Evolutionary conservation across 2,113 vertebrate species (phyloP).

Genomic region (Archocentrus centrarchus): DNA sequence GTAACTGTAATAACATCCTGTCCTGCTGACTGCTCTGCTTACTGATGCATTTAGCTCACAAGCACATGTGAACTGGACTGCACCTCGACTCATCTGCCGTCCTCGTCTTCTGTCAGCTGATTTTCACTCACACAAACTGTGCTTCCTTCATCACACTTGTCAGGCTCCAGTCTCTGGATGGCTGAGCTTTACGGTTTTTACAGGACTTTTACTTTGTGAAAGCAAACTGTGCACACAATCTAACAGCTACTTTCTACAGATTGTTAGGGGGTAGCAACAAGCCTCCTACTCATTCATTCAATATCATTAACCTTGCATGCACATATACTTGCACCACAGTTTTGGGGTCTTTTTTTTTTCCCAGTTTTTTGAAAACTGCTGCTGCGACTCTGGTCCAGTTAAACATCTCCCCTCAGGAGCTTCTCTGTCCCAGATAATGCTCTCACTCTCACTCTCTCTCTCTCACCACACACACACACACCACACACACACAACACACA

Average conservation of each 20-base stretch:
- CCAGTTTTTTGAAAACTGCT: neutral
- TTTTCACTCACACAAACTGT: constrained; percentile 33
- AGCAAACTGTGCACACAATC: neutral
- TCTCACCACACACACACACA: neutral
- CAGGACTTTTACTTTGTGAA: constrained; percentile 12
- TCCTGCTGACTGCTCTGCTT: constrained; percentile 42
- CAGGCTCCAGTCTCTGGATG: constrained; percentile 38
- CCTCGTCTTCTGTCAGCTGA: constrained; percentile 60
- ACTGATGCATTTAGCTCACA: constrained; percentile 47
- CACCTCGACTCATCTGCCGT: constrained; percentile 40
- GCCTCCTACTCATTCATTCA: neutral
- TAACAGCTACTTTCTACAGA: neutral
- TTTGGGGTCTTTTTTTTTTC: neutral
- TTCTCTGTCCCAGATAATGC: constrained; percentile 25
- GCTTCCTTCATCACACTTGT: constrained; percentile 60
- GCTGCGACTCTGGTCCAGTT: neutral
- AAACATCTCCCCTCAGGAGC: constrained; percentile 1
- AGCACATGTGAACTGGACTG: constrained; percentile 7
- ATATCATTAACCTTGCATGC: neutral
- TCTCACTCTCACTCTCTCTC: neutral
- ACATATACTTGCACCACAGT: neutral
- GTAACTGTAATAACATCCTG: neutral
- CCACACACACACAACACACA: constrained; percentile 6
- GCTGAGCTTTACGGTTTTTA: constrained; percentile 18
- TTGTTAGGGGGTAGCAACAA: too few relatives aligned